Evolutionary conservation across 1,140 invertebrate genomes (phyloP).

Genomic region (Nasonia longicornis): DNA sequence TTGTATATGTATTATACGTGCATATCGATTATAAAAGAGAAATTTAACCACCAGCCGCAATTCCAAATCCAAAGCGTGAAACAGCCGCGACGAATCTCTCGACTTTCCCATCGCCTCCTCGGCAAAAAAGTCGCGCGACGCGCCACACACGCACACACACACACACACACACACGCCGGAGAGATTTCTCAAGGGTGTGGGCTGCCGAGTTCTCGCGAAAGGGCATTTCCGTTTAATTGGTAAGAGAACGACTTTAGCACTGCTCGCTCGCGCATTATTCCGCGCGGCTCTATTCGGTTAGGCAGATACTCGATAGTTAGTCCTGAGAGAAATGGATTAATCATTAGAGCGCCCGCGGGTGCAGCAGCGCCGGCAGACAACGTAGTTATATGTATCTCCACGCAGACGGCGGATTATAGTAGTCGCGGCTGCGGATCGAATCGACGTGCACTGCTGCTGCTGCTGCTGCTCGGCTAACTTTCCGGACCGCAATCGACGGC

Average conservation of each 20-base stretch:
- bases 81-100: neutral
- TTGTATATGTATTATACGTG: no score
- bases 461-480: constrained; percentile 50
- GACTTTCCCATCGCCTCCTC: neutral
- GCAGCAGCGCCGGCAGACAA: constrained; percentile 17
- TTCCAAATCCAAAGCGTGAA: neutral
- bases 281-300: constrained; percentile 28
- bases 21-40: neutral
- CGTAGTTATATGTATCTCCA: constrained; percentile 33
- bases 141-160: no score
- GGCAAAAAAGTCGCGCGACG: no score
- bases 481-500: constrained; percentile 52
- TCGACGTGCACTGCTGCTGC: constrained; percentile 37
- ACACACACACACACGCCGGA: no score
- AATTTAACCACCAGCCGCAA: neutral
- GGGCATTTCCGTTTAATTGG: constrained; percentile 26
- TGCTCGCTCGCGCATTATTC: neutral
- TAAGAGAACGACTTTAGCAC: constrained; percentile 23
- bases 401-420: constrained; percentile 51
- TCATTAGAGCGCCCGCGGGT: constrained; percentile 41
- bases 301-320: constrained; percentile 43
- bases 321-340: constrained; percentile 41
- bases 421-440: constrained; percentile 46
- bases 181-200: constrained; percentile 20
- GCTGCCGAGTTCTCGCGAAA: neutral